Evolutionary conservation across 1,140 invertebrate genomes (phyloP), one percentile per base, ranked within the genome.

Genomic region (Stenopsyche tienmushanensis): DNA sequence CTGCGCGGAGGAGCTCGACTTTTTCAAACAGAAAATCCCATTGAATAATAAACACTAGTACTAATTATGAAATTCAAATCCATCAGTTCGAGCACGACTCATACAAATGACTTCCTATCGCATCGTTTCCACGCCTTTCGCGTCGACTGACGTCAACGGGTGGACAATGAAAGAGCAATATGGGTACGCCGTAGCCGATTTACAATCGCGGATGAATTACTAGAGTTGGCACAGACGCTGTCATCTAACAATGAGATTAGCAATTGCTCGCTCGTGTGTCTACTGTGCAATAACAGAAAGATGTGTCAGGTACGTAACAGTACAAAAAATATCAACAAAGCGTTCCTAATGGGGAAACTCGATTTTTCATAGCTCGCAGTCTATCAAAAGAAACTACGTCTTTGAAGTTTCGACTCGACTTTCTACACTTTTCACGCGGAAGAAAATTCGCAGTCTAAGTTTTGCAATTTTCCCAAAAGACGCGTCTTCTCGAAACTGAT

Each of bases 121-220:
- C 23, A 25, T 8, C 5, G 8, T 24, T 52, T 52, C 5, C 7
- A 52, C 25, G 34, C 29, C 2, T 53, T 25, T 53, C 7, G 50
- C 50, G 50, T 29, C n/a, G 21, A 3, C 7, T 42, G 34, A 42
- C 53, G 53, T 57, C 53, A 53, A 42, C 53, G 26, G 29, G 50
- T 47, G 26, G 21, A 57, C 53, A 57, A 34, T 39, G 21, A 39
- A 23, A 25, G 26, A 23, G 8, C 25, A 1, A 25, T 29, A 29
- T 53, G 50, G 50, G 53, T 10, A 39, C 34, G 34, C 53, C 53
- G 34, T 41, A 20, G 20, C 53, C 9, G 53, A 57, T 57, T 17
- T 29, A 25, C 53, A 57, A 57, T 39, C 25, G 26, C 53, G 53
- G 41, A 57, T 57, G 26, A 21, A 57, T 57, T 57, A 57, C 26